Conservation (phyloP, 2,888 invertebrate genomes). For the Acleris holmiana region DNA sequence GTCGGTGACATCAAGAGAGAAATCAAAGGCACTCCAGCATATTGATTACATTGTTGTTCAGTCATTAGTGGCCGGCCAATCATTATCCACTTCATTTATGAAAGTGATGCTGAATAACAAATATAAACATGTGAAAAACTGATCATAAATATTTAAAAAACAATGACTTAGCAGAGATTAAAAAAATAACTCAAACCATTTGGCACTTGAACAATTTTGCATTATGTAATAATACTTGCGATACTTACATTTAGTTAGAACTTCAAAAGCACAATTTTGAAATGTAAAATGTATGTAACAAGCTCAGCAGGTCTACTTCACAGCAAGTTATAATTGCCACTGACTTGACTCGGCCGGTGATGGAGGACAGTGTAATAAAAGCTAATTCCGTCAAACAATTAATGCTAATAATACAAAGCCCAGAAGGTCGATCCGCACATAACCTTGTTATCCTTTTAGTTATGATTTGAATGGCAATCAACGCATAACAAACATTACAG, state of each 20-base stretch:
- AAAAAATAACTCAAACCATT: no score
- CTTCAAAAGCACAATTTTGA: neutral
- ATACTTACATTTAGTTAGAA: slow-evolving; percentile 1
- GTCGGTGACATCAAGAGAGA: neutral
- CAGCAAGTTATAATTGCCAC: neutral
- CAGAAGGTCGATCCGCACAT: neutral
- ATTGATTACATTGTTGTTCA: slow-evolving; percentile 11
- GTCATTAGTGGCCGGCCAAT: neutral
- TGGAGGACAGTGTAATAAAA: slow-evolving; percentile 25
- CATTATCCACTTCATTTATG: neutral
- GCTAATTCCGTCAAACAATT: slow-evolving; percentile 12
- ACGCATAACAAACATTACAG: no score
- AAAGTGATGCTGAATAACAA: neutral
- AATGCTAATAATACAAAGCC: slow-evolving; percentile 1
- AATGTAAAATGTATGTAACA: neutral
- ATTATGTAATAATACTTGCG: neutral
- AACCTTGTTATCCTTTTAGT: no score
- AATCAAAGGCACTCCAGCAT: neutral
- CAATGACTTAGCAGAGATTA: no score
- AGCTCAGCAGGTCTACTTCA: neutral
- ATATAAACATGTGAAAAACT: neutral
- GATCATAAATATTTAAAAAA: no score
- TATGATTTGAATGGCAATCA: no score
- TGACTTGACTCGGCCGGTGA: neutral
- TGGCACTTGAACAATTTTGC: no score